A percentile compares a stretch with the other conserved stretches of the same genome.
phyloP scores from a whole-genome alignment of 1,140 invertebrate species.

The Neodiprion pinetum region DNA sequence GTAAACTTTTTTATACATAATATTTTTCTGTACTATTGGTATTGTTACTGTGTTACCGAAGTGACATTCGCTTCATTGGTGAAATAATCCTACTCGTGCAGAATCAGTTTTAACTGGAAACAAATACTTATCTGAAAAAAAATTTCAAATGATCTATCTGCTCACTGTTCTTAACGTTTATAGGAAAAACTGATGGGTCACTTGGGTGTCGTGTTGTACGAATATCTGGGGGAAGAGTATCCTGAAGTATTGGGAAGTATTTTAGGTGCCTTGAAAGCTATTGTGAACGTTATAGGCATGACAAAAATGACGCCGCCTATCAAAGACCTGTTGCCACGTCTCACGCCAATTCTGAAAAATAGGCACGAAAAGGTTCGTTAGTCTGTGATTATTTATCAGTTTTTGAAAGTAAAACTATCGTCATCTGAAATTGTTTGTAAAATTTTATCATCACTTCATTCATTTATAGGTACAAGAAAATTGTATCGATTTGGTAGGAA shows the following conservation, averaged over 20 bases:
- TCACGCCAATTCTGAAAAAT: constrained; percentile 98
- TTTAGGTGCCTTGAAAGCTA: constrained; percentile 96
- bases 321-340: constrained; percentile 94
- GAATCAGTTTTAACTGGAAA: too few species aligned
- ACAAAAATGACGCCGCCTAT: constrained; percentile 99
- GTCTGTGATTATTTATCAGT: not conserved
- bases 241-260: constrained; percentile 99
- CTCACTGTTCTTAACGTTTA: constrained; percentile 40
- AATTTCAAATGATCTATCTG: constrained; percentile 10
- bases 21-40: too few species aligned
- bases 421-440: constrained; percentile 22
- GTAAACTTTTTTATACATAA: too few species aligned
- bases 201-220: constrained; percentile 98
- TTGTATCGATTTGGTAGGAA: constrained; percentile 98
- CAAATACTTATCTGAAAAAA: too few species aligned
- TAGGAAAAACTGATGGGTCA: constrained; percentile 99
- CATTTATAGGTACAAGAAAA: constrained; percentile 98
- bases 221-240: constrained; percentile 99
- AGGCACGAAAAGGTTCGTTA: constrained; percentile 68
- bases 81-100: too few species aligned
- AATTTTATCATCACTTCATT: not conserved
- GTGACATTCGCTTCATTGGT: too few species aligned
- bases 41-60: too few species aligned
- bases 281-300: constrained; percentile 99
- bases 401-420: constrained; percentile 15